Evolutionary conservation across 2,113 vertebrate genomes (phyloP).

Genomic region (Psettodes erumei): DNA sequence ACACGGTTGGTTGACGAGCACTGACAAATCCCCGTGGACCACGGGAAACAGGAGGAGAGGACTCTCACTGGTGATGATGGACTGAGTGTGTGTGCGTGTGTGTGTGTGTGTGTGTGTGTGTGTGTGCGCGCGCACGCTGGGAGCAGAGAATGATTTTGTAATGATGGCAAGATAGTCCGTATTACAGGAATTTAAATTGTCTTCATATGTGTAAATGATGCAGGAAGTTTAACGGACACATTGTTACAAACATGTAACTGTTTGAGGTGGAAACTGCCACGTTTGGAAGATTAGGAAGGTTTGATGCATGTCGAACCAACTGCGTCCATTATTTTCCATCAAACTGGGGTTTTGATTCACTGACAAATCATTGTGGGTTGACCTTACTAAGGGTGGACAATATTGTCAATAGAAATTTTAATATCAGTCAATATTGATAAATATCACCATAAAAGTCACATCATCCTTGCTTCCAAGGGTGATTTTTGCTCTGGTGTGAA

Average conservation of each 20-base stretch:
- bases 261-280: not conserved
- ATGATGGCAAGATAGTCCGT: slow-evolving; percentile 56
- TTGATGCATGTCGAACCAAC: not conserved
- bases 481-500: too few relatives aligned
- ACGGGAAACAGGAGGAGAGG: slow-evolving; percentile 73
- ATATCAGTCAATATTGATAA: too few relatives aligned
- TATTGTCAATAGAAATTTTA: too few relatives aligned
- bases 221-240: slow-evolving; percentile 15
- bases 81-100: slow-evolving; percentile 51
- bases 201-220: slow-evolving; percentile 23
- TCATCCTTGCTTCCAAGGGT: too few relatives aligned
- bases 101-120: slow-evolving; percentile 31
- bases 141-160: slow-evolving; percentile 30
- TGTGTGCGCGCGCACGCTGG: slow-evolving; percentile 21
- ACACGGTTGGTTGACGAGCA: slow-evolving; percentile 82
- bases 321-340: not conserved
- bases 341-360: slow-evolving; percentile 6
- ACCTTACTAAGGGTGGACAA: too few relatives aligned
- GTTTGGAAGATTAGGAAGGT: too few relatives aligned
- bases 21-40: slow-evolving; percentile 83
- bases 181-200: slow-evolving; percentile 43
- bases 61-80: slow-evolving; percentile 76
- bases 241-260: not conserved
- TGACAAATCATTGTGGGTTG: too few relatives aligned
- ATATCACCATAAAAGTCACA: too few relatives aligned